Base-by-base conservation (phyloP, 2,888 invertebrate species). In the Sepioteuthis lessoniana region DNA sequence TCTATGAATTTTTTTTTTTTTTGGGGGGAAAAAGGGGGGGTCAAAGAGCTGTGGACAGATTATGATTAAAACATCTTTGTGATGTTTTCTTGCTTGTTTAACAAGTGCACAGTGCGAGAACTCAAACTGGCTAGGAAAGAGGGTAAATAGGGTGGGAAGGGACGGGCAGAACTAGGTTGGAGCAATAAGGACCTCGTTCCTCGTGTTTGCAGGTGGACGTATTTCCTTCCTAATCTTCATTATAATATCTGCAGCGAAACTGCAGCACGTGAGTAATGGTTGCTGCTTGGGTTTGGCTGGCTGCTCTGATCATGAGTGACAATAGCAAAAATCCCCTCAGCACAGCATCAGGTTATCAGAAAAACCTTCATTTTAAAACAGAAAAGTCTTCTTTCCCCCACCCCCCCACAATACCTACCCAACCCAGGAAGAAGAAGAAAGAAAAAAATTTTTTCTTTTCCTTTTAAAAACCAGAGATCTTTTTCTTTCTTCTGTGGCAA, bases 21-120 rank as follows among this genome's bases (percentile, higher is more conserved):
- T 16, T 21, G 25, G 21, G 21, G 21, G 21, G n/a, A n/a, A n/a
- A n/a, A n/a, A 55, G 21, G 4, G n/a, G n/a, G n/a, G n/a, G 10
- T 76, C 76, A 76, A 76, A 76, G 76, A 76, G 76, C n/a, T 76
- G 76, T 76, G 76, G 76, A 76, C 76, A 76, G 76, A n/a, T 76
- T 35, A 10, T 76, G 19, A 19, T 76, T 76, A n/a, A 76, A 76
- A 76, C 76, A 76, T 60, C 60, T 25, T 19, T 3, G 16, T 16
- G 76, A 35, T 13, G 76, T n/a, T n/a, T 76, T 35, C n/a, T 76
- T 76, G 76, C n/a, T 76, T 3, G 16, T 76, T 76, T 76, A 76
- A 76, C 76, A 76, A 35, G 76, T 76, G 76, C 76, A 76, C n/a
- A 76, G 76, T 76, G 76, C n/a, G 76, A 76, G 76, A 76, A 76